These are phyloP conservation scores for Sciaenops ocellatus DNA, from an alignment of 2,797 vertebrate genomes.

Conservation along the genomic window DNA sequence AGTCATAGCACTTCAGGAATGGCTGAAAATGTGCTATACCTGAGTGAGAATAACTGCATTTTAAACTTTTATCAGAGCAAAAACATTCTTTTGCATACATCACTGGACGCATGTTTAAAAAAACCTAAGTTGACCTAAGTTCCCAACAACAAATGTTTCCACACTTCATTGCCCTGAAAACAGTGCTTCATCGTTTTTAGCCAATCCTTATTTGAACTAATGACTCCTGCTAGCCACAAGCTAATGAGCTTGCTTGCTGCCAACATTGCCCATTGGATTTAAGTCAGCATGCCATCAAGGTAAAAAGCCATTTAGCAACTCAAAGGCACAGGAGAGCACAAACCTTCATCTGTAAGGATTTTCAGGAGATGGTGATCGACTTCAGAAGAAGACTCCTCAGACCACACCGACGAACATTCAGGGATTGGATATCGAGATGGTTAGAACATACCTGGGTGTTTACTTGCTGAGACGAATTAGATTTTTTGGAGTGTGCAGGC, in stretches of 20 bases:
- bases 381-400: no score
- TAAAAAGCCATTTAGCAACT: conserved; percentile 10
- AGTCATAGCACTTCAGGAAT: background rate
- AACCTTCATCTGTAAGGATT: background rate
- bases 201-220: conserved; percentile 47
- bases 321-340: background rate
- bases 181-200: conserved; percentile 24
- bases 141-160: background rate
- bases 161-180: conserved; percentile 14
- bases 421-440: no score
- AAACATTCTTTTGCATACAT: background rate
- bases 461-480: no score
- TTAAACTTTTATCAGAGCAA: background rate
- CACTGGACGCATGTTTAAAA: background rate
- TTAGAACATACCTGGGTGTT: no score
- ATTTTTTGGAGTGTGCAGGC: no score
- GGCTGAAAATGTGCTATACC: background rate
- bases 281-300: conserved; percentile 24
- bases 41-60: background rate
- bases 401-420: no score
- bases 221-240: conserved; percentile 34
- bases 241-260: conserved; percentile 24
- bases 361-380: no score
- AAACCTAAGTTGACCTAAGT: background rate
- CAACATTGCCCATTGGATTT: conserved; percentile 12